Percentiles rank a stretch among this genome's conserved stretches.
phyloP scores from a whole-genome alignment of 2,888 invertebrate genomes.

The Drosophila eohydei region DNA sequence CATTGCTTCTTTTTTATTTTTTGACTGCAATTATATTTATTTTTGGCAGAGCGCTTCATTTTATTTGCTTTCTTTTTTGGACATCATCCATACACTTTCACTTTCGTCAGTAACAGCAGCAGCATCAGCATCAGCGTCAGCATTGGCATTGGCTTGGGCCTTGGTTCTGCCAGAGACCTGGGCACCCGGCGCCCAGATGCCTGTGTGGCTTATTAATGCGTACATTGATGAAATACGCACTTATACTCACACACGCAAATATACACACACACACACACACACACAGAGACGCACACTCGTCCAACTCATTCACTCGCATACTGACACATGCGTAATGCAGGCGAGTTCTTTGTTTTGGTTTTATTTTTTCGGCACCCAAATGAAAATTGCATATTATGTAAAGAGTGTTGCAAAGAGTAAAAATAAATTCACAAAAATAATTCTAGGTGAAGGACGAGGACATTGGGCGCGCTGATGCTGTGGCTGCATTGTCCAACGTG shows the following conservation, averaged over 20 bases:
- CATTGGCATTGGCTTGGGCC: background rate
- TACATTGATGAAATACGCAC: conserved; percentile 80
- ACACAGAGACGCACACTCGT: conserved; percentile 14
- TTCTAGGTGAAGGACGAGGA: conserved; percentile 84
- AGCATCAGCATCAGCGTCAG: conserved; percentile 6
- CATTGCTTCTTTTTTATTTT: conserved; percentile 51
- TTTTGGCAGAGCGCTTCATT: conserved; percentile 47
- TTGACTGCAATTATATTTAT: conserved; percentile 71
- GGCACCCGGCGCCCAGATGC: conserved; percentile 60
- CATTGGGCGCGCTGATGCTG: conserved; percentile 42
- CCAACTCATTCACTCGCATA: conserved; percentile 34
- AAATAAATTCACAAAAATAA: conserved; percentile 74
- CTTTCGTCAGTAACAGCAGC: conserved; percentile 39
- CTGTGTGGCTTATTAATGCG: conserved; percentile 78
- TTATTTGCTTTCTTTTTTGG: conserved; percentile 45
- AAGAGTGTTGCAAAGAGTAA: conserved; percentile 61
- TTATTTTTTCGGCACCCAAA: conserved; percentile 64
- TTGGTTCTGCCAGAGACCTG: conserved; percentile 24
- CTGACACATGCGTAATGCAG: conserved; percentile 72
- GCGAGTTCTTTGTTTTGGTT: conserved; percentile 49
- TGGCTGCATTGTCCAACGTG: conserved; percentile 37
- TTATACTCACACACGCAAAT: conserved; percentile 41
- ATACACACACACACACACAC: conserved; percentile 23
- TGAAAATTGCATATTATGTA: conserved; percentile 82
- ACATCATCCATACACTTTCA: conserved; percentile 60